Conservation (phyloP, 2,797 vertebrate species). For the Takifugu rubripes region DNA sequence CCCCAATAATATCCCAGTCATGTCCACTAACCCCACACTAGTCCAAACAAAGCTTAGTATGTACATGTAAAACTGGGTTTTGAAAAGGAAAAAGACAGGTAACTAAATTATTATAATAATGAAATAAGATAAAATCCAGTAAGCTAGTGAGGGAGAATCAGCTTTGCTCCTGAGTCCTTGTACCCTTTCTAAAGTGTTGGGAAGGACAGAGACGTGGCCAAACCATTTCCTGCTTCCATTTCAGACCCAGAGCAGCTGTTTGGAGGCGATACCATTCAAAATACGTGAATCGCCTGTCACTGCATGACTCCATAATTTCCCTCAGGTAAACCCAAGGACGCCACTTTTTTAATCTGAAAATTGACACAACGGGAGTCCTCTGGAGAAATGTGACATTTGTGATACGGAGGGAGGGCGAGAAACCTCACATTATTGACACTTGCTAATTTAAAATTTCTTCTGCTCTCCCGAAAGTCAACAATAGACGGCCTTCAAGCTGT, state of each 20-base stretch:
- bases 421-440: slow-evolving; percentile 21
- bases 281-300: slow-evolving; percentile 55
- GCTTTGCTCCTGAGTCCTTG: slow-evolving; percentile 4
- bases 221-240: slow-evolving; percentile 22
- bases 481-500: not conserved
- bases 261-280: slow-evolving; percentile 67
- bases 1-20: too few relatives aligned
- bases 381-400: slow-evolving; percentile 44
- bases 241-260: slow-evolving; percentile 54
- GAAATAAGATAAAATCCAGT: too few relatives aligned
- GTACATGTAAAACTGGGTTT: too few relatives aligned
- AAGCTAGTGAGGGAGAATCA: too few relatives aligned
- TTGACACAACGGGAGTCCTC: slow-evolving; percentile 38
- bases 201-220: slow-evolving; percentile 17
- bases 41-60: too few relatives aligned
- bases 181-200: slow-evolving; percentile 13
- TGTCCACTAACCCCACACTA: too few relatives aligned
- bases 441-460: slow-evolving; percentile 35
- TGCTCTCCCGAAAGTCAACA: slow-evolving; percentile 8
- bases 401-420: slow-evolving; percentile 17
- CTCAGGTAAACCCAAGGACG: slow-evolving; percentile 54
- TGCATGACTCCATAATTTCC: slow-evolving; percentile 63
- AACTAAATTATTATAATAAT: too few relatives aligned
- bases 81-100: too few relatives aligned
- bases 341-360: slow-evolving; percentile 58